A percentile compares a stretch with the other conserved stretches of the same genome.
Evolutionary conservation across 2,888 invertebrate species (phyloP).

Genomic region (Scaptomyza tumidula): DNA sequence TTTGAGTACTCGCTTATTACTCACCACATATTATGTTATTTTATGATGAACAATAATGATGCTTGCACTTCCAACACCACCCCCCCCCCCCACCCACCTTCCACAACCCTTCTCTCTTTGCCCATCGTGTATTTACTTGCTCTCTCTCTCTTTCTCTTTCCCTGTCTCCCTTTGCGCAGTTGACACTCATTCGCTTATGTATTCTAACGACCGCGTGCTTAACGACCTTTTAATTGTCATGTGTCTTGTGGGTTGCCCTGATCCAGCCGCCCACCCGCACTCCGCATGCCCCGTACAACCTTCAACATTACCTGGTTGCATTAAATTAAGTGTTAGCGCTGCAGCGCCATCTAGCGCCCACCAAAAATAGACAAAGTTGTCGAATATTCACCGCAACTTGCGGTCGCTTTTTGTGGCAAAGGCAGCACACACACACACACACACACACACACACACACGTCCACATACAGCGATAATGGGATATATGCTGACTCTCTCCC

Average conservation of each 20-base stretch:
- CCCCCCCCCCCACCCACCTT: background rate
- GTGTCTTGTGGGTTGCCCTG: constrained; percentile 42
- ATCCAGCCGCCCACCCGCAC: no score
- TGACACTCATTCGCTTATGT: constrained; percentile 35
- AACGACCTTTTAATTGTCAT: constrained; percentile 74
- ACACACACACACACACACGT: background rate
- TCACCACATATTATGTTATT: background rate
- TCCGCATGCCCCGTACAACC: background rate
- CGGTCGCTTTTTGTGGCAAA: constrained; percentile 9
- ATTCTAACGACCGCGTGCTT: constrained; percentile 61
- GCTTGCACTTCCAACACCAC: background rate
- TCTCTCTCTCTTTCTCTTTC: background rate
- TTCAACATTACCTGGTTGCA: constrained; percentile 27
- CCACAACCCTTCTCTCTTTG: no score
- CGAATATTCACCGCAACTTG: constrained; percentile 50
- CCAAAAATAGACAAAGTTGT: constrained; percentile 44
- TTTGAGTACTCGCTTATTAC: background rate
- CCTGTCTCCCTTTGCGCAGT: background rate
- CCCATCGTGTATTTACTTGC: no score
- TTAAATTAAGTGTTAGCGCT: constrained; percentile 32
- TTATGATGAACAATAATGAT: background rate
- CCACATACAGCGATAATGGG: background rate
- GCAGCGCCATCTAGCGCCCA: constrained; percentile 38
- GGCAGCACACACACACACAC: background rate
- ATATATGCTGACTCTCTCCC: background rate